Evolutionary conservation across 2,113 vertebrate genomes (phyloP).

Genomic region (Herpetotheres cachinnans): DNA sequence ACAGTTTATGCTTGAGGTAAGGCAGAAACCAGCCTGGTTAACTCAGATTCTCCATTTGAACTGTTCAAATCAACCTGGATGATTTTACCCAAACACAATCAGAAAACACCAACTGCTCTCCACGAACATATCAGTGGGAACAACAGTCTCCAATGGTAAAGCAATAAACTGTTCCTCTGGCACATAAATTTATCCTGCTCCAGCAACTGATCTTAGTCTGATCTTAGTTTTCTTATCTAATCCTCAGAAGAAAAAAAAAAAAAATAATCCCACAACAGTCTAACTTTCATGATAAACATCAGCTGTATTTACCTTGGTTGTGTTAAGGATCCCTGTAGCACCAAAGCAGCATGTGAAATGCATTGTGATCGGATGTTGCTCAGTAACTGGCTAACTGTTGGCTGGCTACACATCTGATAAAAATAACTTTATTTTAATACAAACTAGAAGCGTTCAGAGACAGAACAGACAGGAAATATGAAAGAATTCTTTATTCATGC

Average conservation of each 20-base stretch:
- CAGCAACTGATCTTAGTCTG: background rate
- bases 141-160: background rate
- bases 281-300: fast-evolving
- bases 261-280: background rate
- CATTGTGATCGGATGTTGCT: constrained; percentile 99
- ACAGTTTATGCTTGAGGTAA: background rate
- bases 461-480: background rate
- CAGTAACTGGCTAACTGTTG: constrained; percentile 94
- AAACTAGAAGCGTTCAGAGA: background rate
- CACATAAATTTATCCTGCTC: background rate
- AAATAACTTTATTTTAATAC: constrained; percentile 69
- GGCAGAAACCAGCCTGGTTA: background rate
- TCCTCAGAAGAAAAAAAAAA: background rate
- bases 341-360: constrained; percentile 94
- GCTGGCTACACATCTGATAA: constrained; percentile 94
- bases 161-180: background rate
- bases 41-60: background rate
- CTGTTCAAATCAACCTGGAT: background rate
- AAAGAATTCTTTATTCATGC: background rate
- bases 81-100: background rate
- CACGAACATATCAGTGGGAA: background rate
- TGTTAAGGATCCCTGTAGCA: constrained; percentile 92
- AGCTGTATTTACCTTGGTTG: constrained; percentile 85
- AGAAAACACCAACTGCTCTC: background rate
- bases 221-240: background rate